Evolutionary conservation across 2,113 vertebrate species (phyloP).

Genomic region (Miniopterus natalensis): DNA sequence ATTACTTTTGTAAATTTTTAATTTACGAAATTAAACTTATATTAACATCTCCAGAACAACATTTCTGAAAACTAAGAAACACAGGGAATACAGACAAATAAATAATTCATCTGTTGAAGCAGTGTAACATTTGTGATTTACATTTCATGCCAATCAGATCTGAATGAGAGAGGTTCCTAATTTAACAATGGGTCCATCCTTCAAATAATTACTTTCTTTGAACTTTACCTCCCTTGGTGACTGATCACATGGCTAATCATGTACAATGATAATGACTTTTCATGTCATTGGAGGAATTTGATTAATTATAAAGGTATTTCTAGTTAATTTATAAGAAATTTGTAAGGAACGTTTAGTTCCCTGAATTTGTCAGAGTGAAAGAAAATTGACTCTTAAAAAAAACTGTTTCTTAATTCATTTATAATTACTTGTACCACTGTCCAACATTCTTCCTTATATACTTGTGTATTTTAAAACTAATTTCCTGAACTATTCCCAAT

Average conservation of each 20-base stretch:
- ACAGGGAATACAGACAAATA: neutral
- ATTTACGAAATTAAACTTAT: neutral
- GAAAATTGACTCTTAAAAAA: constrained; percentile 63
- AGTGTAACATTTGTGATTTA: constrained; percentile 77
- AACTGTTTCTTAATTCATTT: constrained; percentile 26
- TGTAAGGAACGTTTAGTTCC: constrained; percentile 19
- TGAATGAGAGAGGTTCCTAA: constrained; percentile 81
- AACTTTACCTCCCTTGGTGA: constrained; percentile 80
- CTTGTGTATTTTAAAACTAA: constrained; percentile 14
- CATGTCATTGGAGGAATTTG: constrained; percentile 79
- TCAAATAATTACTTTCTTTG: constrained; percentile 83
- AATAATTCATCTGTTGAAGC: constrained; percentile 75
- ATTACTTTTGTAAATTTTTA: constrained; percentile 4
- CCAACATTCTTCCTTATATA: neutral
- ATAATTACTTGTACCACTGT: neutral
- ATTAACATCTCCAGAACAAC: neutral
- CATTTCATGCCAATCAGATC: constrained; percentile 83
- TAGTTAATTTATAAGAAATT: constrained; percentile 50
- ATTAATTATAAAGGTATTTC: constrained; percentile 73
- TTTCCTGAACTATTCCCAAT: neutral
- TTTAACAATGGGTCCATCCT: constrained; percentile 80
- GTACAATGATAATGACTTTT: constrained; percentile 75
- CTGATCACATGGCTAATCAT: constrained; percentile 75
- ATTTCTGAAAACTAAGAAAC: constrained; percentile 65
- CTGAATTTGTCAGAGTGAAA: constrained; percentile 47